These are phyloP conservation scores for Rousettus leschenaultii DNA, from an alignment of 2,113 vertebrate genomes.

Conservation along the genomic window DNA sequence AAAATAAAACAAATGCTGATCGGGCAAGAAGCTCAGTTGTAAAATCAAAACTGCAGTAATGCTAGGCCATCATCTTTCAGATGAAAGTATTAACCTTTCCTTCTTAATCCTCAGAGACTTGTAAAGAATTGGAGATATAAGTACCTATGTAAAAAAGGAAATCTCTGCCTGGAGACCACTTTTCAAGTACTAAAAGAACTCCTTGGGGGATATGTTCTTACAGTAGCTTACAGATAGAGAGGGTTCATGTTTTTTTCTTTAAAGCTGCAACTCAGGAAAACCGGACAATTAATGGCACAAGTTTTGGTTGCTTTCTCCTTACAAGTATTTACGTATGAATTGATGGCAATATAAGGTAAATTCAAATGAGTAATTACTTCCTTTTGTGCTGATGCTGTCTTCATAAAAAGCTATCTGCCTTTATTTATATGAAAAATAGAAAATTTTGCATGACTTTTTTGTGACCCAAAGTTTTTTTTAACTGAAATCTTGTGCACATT, in stretches of 20 bases:
- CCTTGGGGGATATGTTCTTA: constrained; percentile 57
- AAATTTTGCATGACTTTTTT: background rate
- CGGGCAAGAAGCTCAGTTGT: constrained; percentile 56
- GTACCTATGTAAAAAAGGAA: constrained; percentile 70
- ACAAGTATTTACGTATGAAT: background rate
- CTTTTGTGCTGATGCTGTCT: background rate
- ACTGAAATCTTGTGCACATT: background rate
- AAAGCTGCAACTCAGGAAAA: constrained; percentile 57
- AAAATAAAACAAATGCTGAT: constrained; percentile 75
- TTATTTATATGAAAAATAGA: background rate
- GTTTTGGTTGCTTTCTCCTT: constrained; percentile 17
- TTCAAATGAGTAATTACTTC: background rate
- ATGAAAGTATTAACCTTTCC: constrained; percentile 70
- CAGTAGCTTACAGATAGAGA: constrained; percentile 40
- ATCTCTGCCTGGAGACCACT: constrained; percentile 64
- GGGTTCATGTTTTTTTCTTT: constrained; percentile 60
- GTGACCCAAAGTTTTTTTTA: background rate
- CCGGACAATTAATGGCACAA: constrained; percentile 41
- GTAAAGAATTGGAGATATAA: constrained; percentile 62
- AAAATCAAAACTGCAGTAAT: constrained; percentile 75
- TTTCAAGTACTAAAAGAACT: constrained; percentile 65
- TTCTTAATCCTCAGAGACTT: constrained; percentile 70
- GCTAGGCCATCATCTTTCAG: constrained; percentile 46
- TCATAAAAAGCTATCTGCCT: background rate
- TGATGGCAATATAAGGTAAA: background rate